Evolutionary conservation across 2,113 vertebrate genomes (phyloP).

Genomic region (Prionailurus viverrinus): DNA sequence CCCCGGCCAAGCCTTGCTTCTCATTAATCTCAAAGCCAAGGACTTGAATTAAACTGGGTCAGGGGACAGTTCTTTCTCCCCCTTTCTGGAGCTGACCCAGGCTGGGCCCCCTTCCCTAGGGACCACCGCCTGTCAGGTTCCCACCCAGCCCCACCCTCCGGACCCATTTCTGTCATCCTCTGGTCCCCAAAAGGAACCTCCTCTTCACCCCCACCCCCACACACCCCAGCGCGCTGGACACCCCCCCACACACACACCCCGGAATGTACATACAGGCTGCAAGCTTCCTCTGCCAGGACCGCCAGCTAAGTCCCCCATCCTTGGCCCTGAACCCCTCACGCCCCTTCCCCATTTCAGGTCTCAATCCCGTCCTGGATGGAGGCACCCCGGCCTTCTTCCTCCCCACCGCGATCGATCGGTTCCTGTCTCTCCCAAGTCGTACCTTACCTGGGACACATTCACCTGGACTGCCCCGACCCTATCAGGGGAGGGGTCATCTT

Average conservation of each 20-base stretch:
- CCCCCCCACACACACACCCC: no score
- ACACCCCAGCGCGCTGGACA: accelerated
- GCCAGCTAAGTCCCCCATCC: neutral
- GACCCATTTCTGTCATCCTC: neutral
- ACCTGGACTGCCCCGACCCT: neutral
- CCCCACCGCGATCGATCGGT: neutral
- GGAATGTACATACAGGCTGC: neutral
- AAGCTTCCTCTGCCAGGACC: neutral
- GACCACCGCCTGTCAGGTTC: neutral
- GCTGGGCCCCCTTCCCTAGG: constrained; percentile 19
- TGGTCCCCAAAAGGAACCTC: neutral
- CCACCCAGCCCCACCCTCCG: neutral
- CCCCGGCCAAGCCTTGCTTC: constrained; percentile 6
- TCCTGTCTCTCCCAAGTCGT: neutral
- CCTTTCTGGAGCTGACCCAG: neutral
- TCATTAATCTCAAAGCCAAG: constrained; percentile 75
- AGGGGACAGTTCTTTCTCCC: constrained; percentile 54
- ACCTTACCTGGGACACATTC: neutral
- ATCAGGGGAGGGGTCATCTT: neutral
- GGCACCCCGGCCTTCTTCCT: neutral
- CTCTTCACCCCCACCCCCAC: neutral
- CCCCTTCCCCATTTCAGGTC: neutral
- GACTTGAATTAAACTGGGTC: constrained; percentile 76
- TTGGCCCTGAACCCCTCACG: neutral
- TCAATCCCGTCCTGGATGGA: neutral